These are phyloP conservation scores for Brenthis ino DNA, from an alignment of 2,888 invertebrate species.

Conservation along the genomic window DNA sequence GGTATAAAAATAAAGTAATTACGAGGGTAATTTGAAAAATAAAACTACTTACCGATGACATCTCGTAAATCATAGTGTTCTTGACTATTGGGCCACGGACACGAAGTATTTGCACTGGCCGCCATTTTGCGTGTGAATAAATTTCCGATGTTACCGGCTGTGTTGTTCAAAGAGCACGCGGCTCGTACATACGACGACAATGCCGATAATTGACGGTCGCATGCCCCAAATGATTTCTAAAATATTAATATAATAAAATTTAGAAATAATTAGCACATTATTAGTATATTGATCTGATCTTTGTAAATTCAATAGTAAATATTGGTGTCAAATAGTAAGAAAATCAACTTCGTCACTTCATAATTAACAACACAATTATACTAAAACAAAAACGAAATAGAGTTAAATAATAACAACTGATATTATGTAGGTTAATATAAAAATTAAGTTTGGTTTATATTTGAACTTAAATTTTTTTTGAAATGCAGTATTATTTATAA, in stretches of 20 bases:
- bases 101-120: conserved; percentile 61
- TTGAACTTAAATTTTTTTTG: no score
- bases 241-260: conserved; percentile 31
- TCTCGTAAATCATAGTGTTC: conserved; percentile 96
- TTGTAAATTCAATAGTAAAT: not conserved
- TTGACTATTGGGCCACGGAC: conserved; percentile 93
- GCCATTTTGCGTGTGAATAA: conserved; percentile 74
- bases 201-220: conserved; percentile 57
- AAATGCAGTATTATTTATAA: no score
- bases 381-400: no score
- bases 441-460: no score
- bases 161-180: conserved; percentile 59
- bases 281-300: not conserved
- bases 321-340: not conserved
- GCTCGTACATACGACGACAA: conserved; percentile 70
- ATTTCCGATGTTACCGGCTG: conserved; percentile 56
- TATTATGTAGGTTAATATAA: no score
- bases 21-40: conserved; percentile 14
- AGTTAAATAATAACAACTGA: no score
- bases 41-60: conserved; percentile 90
- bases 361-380: no score
- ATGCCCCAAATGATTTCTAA: conserved; percentile 61
- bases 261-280: not conserved
- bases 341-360: not conserved
- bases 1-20: conserved; percentile 3